Evolutionary conservation across 2,888 invertebrate species (phyloP), one percentile per base, ranked within the genome.

Genomic region (Sminthurides aquaticus): DNA sequence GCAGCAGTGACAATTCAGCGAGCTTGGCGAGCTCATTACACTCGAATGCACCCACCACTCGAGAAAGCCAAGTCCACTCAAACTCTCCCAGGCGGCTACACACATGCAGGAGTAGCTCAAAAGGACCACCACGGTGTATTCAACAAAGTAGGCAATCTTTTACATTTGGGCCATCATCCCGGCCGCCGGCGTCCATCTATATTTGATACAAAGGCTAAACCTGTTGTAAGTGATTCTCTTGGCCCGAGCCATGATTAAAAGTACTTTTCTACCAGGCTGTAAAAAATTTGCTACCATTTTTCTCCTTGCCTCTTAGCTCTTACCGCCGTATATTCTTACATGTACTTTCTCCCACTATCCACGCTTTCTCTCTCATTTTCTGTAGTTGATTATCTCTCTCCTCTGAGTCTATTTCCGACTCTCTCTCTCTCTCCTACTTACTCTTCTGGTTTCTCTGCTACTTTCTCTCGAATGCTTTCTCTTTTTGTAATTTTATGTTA

Each of bases 1-100:
- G 94, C 94, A 43, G 94, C 95, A n/a, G 86, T 89, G 76, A 84
- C 88, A 59, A 87, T 96, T 76, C 95, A 95, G 78, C 84, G 86
- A 73, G 83, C 87, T 8, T 94, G 86, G 82, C 85, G 87, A 75
- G 88, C 89, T 68, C 91, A 73, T 64, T 43, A 62, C 25, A 55
- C 62, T 58, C 69, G 71, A 3, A 66, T 66, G 49, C 66, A 72
- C 56, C 57, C 64, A 20, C 71, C 72, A 26, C 61, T 66, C 56
- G 74, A 72, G 28, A 71, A 71, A 56, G 70, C 67, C 15, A 74
- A 74, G 54, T 69, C 71, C 3, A 73, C 71, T 18, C 71, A 74
- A 60, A 71, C 74, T 2, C 62, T 22, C n/a, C 29, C n/a, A n/a
- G n/a, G n/a, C n/a, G n/a, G n/a, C n/a, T n/a, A n/a, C n/a, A n/a